A percentile compares a stretch with the other conserved stretches of the same genome.
phyloP scores from a whole-genome alignment of 2,888 invertebrate species.

The Platerodrilus igneus region DNA sequence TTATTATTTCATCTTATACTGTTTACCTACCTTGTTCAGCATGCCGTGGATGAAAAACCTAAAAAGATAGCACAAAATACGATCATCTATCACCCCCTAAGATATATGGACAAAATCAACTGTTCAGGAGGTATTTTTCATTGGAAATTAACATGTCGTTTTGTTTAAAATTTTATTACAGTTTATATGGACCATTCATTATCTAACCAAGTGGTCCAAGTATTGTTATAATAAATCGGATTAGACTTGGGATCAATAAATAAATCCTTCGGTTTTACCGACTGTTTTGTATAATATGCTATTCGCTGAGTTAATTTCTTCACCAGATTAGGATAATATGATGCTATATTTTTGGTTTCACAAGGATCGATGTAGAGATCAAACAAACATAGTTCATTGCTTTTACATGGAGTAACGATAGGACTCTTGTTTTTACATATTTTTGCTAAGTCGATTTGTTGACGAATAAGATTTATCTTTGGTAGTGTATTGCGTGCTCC shows the following conservation, averaged over 20 bases:
- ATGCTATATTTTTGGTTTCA: conserved; percentile 38
- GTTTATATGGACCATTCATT: too few relatives aligned
- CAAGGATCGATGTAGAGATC: conserved; percentile 40
- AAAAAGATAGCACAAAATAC: too few relatives aligned
- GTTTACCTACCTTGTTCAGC: too few relatives aligned
- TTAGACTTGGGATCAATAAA: conserved; percentile 8
- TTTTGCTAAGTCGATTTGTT: conserved; percentile 21
- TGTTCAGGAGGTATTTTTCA: too few relatives aligned
- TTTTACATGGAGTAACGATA: conserved; percentile 19
- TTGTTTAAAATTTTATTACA: too few relatives aligned
- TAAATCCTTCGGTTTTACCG: conserved; percentile 32
- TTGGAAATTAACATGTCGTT: too few relatives aligned
- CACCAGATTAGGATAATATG: conserved; percentile 26
- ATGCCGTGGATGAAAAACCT: too few relatives aligned
- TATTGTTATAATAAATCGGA: conserved; percentile 13
- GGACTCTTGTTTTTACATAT: too few relatives aligned
- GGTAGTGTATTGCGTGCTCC: conserved; percentile 20
- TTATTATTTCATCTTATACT: too few relatives aligned
- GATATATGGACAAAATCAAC: too few relatives aligned
- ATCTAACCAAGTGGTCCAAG: conserved; percentile 16
- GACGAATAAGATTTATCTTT: conserved; percentile 25
- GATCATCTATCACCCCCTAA: too few relatives aligned
- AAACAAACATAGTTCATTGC: conserved; percentile 36
- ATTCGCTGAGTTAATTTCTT: conserved; percentile 28
- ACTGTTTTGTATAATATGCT: conserved; percentile 23